Percentiles rank a stretch among this genome's conserved stretches.
These are phyloP conservation scores for Cecropterus lyciades DNA, from an alignment of 1,140 invertebrate genomes.

Conservation along the genomic window DNA sequence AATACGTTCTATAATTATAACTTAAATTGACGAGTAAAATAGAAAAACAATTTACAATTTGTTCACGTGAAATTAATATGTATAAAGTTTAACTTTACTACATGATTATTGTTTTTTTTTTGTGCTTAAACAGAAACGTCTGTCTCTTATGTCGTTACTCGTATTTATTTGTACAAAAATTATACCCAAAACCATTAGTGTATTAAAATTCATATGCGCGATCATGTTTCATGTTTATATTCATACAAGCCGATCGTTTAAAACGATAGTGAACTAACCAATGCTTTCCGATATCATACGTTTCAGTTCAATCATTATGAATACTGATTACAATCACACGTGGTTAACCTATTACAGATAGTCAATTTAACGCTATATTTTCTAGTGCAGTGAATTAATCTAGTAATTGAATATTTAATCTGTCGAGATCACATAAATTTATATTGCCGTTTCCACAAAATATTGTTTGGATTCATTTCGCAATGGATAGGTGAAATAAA, in stretches of 20 bases:
- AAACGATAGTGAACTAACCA: conserved; percentile 12
- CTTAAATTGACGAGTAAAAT: too few species aligned
- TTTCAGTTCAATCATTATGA: conserved; percentile 2
- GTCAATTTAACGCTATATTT: too few species aligned
- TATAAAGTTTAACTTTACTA: too few species aligned
- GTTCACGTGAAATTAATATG: too few species aligned
- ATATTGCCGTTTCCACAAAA: not conserved
- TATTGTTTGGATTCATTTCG: not conserved
- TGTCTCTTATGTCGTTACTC: not conserved
- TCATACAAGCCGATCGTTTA: conserved; percentile 9
- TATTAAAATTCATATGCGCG: conserved; percentile 17
- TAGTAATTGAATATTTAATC: not conserved
- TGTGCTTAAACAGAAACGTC: too few species aligned
- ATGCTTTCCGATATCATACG: not conserved
- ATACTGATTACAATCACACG: not conserved
- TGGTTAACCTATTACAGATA: too few species aligned
- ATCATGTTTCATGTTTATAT: conserved; percentile 5
- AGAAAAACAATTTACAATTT: too few species aligned
- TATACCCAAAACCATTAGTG: not conserved
- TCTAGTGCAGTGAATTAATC: not conserved
- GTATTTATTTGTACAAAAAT: not conserved
- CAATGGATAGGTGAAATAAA: not conserved
- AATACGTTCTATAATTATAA: too few species aligned
- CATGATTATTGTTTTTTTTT: too few species aligned
- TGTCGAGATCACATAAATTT: not conserved